A percentile compares a stretch with the other conserved stretches of the same genome.
Evolutionary conservation across 2,888 invertebrate species (phyloP).

Genomic region (Hipparchia semele): DNA sequence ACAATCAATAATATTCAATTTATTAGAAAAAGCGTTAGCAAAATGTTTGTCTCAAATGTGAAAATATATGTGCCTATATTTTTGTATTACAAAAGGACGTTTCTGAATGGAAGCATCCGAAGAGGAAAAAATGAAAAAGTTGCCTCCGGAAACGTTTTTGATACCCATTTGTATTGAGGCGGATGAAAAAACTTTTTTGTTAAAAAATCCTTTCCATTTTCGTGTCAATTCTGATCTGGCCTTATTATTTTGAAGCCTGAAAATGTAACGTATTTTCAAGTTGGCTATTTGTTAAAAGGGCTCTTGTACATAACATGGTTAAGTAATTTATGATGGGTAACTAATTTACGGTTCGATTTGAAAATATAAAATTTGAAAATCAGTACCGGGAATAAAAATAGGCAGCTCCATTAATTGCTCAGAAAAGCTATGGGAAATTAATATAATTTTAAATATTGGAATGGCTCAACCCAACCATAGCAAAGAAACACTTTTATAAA

Average conservation of each 20-base stretch:
- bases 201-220: conserved; percentile 27
- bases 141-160: conserved; percentile 57
- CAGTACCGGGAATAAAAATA: no score
- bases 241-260: conserved; percentile 9
- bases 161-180: conserved; percentile 58
- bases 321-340: no score
- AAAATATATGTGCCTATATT: conserved; percentile 55
- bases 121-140: conserved; percentile 64
- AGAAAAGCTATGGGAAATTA: no score
- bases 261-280: conserved; percentile 4
- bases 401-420: no score
- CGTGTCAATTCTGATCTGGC: conserved; percentile 20
- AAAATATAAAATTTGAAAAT: no score
- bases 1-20: conserved; percentile 48
- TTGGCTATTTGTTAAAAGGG: neutral
- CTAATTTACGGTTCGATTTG: no score
- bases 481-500: no score
- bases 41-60: conserved; percentile 49
- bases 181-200: conserved; percentile 67
- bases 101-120: conserved; percentile 47
- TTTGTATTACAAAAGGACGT: conserved; percentile 55
- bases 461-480: no score
- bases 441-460: no score
- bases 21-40: conserved; percentile 46
- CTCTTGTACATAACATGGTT: neutral